These are phyloP conservation scores for Oxystoma pomonae DNA, from an alignment of 2,888 invertebrate species.

Conservation along the genomic window DNA sequence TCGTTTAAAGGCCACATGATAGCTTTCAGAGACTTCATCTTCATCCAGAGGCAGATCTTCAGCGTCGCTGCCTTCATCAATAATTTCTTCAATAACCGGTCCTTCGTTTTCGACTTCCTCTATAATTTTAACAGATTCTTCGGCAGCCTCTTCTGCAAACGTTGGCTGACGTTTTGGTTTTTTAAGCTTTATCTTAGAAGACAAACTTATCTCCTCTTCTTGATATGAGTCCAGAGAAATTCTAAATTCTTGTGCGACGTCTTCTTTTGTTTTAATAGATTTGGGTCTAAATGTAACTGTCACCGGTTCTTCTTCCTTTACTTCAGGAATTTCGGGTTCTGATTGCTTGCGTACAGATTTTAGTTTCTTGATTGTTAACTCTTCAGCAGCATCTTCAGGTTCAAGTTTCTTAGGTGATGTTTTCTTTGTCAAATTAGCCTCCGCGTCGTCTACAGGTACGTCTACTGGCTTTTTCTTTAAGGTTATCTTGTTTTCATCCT, in stretches of 20 bases:
- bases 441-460: conserved; percentile 30
- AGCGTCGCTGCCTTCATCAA: conserved; percentile 58
- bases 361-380: conserved; percentile 70
- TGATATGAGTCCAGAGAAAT: conserved; percentile 81
- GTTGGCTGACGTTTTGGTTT: conserved; percentile 64
- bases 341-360: conserved; percentile 64
- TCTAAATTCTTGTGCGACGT: conserved; percentile 86
- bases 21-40: conserved; percentile 54
- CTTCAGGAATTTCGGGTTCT: conserved; percentile 64
- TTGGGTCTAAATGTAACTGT: conserved; percentile 77
- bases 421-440: conserved; percentile 32
- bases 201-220: conserved; percentile 84
- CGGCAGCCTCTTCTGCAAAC: conserved; percentile 72
- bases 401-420: conserved; percentile 50
- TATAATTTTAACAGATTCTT: conserved; percentile 67
- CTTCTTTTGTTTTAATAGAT: conserved; percentile 73
- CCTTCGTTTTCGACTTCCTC: conserved; percentile 62
- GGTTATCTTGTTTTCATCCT: conserved; percentile 25
- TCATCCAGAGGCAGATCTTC: conserved; percentile 55
- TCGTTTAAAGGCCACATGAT: conserved; percentile 49
- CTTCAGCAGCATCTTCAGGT: conserved; percentile 59
- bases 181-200: conserved; percentile 75
- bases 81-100: conserved; percentile 60
- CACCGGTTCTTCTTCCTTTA: conserved; percentile 71
- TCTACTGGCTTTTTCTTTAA: conserved; percentile 25